These are phyloP conservation scores for Agrotis ipsilon DNA, from an alignment of 2,888 invertebrate species.

Conservation along the genomic window DNA sequence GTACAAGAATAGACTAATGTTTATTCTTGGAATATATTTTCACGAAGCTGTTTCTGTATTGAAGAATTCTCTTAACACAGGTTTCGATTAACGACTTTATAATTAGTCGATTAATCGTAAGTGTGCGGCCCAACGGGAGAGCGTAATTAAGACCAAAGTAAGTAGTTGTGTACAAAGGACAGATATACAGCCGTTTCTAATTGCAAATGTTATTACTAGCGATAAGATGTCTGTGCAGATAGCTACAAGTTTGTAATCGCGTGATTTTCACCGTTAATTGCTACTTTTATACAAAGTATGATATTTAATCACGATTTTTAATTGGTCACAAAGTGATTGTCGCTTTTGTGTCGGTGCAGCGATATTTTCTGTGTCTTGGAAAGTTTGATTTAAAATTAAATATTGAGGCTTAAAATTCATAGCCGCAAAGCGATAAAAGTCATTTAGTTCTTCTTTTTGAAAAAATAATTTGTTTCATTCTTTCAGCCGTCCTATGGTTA, in stretches of 20 bases:
- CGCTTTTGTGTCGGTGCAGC: slow-evolving; percentile 1
- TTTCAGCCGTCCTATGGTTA: too few relatives aligned
- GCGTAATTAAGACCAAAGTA: slow-evolving; percentile 61
- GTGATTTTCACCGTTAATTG: slow-evolving; percentile 48
- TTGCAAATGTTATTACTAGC: slow-evolving; percentile 64
- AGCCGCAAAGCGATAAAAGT: too few relatives aligned
- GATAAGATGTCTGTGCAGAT: slow-evolving; percentile 38
- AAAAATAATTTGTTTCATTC: too few relatives aligned
- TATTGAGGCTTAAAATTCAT: neutral
- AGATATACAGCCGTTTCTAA: slow-evolving; percentile 68
- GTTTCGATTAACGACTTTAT: slow-evolving; percentile 11
- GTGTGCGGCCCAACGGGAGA: slow-evolving; percentile 26
- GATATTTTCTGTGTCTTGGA: slow-evolving; percentile 1
- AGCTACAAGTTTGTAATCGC: slow-evolving; percentile 44
- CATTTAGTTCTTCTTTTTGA: too few relatives aligned
- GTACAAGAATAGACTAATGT: too few relatives aligned
- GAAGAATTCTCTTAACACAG: neutral
- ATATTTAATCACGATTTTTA: slow-evolving; percentile 40
- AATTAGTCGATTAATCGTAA: slow-evolving; percentile 25
- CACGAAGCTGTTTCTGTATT: neutral
- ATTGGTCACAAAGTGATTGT: slow-evolving; percentile 32
- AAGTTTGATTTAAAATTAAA: neutral
- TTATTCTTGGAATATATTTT: neutral
- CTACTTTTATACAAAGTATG: slow-evolving; percentile 27
- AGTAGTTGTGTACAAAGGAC: slow-evolving; percentile 52